Conservation (phyloP, 2,797 vertebrate species). For the Acipenser oxyrinchus region DNA sequence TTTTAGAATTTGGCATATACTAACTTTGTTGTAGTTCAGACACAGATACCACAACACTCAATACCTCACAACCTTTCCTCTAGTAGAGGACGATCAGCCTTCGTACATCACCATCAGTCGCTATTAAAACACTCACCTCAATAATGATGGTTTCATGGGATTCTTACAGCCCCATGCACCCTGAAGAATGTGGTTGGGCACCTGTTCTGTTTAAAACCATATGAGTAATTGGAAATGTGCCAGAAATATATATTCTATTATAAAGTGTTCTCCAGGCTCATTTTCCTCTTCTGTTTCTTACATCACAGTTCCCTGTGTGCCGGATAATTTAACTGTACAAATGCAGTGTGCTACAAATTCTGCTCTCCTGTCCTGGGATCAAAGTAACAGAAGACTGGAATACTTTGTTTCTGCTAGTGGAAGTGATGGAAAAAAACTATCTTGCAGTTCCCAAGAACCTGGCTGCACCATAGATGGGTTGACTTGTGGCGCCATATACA, state of each 20-base stretch:
- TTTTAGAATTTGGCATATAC: too few relatives aligned
- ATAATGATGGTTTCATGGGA: not conserved
- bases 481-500: conserved; percentile 53
- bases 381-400: conserved; percentile 33
- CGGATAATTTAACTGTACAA: conserved; percentile 37
- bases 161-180: conserved; percentile 52
- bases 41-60: conserved; percentile 24
- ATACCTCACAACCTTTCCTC: conserved; percentile 36
- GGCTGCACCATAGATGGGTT: conserved; percentile 48
- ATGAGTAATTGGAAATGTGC: too few relatives aligned
- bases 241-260: not conserved
- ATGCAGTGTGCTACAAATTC: conserved; percentile 44
- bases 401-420: conserved; percentile 42
- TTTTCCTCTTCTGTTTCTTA: conserved; percentile 7
- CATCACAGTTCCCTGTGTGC: conserved; percentile 55
- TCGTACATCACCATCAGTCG: too few relatives aligned
- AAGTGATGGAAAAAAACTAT: conserved; percentile 20
- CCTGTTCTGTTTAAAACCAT: conserved; percentile 34
- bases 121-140: not conserved
- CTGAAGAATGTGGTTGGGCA: conserved; percentile 36
- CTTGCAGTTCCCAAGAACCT: conserved; percentile 36
- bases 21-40: too few relatives aligned
- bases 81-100: conserved; percentile 32
- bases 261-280: not conserved
- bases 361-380: conserved; percentile 51